phyloP scores from a whole-genome alignment of 2,797 vertebrate genomes.

The Typhlichthys eigenmanni region DNA sequence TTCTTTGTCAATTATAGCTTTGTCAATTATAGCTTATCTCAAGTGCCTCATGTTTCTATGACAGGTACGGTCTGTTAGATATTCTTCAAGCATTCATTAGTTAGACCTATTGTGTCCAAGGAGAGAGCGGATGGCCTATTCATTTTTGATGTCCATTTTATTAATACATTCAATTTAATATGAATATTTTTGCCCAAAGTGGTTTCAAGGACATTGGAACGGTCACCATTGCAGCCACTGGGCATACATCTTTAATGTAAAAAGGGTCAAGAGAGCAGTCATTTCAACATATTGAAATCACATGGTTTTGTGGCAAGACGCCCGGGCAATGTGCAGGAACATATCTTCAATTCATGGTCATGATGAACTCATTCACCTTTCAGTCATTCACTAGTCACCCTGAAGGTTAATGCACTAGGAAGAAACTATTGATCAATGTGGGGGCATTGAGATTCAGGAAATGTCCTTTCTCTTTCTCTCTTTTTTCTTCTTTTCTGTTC shows the following conservation, averaged over 20 bases:
- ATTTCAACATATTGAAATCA: slow-evolving; percentile 63
- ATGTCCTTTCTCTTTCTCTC: neutral
- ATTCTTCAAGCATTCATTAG: slow-evolving; percentile 29
- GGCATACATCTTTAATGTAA: slow-evolving; percentile 71
- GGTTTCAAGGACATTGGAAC: slow-evolving; percentile 72
- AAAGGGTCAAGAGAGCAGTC: slow-evolving; percentile 58
- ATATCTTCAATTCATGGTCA: slow-evolving; percentile 83
- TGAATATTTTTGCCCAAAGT: slow-evolving; percentile 51
- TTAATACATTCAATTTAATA: slow-evolving; percentile 59
- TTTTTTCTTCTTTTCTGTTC: slow-evolving; percentile 6
- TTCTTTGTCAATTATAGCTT: neutral
- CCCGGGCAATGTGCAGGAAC: slow-evolving; percentile 66
- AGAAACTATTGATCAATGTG: slow-evolving; percentile 50
- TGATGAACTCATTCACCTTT: slow-evolving; percentile 81
- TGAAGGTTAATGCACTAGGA: slow-evolving; percentile 83
- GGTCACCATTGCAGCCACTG: slow-evolving; percentile 53
- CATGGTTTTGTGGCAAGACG: slow-evolving; percentile 66
- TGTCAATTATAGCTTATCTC: slow-evolving; percentile 8
- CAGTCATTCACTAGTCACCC: slow-evolving; percentile 77
- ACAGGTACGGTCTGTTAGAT: neutral
- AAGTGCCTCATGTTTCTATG: slow-evolving; percentile 16
- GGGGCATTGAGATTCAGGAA: slow-evolving; percentile 3
- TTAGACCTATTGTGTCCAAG: slow-evolving; percentile 5
- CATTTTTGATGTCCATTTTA: slow-evolving; percentile 44
- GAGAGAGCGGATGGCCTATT: slow-evolving; percentile 15